phyloP scores from a whole-genome alignment of 2,797 vertebrate species.

The Sebastes taczanowskii region DNA sequence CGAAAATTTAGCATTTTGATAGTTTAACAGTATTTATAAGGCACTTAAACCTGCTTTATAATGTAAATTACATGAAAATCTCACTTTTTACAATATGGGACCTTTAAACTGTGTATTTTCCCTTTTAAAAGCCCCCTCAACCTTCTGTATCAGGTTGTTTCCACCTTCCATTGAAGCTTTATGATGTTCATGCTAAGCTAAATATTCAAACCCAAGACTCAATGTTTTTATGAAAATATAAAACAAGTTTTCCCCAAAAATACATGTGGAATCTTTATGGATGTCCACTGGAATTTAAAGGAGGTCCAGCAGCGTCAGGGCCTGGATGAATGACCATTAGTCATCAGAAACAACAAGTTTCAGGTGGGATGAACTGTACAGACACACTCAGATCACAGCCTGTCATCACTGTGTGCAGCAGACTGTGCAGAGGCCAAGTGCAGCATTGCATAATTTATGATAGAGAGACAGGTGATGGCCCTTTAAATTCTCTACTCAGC shows the following conservation, averaged over 20 bases:
- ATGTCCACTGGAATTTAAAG: neutral
- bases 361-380: neutral
- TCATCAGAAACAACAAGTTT: neutral
- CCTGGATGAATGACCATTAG: neutral
- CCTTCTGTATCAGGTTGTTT: neutral
- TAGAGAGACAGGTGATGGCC: neutral
- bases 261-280: neutral
- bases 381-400: neutral
- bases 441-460: neutral
- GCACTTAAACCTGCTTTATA: too few species aligned
- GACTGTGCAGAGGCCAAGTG: neutral
- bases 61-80: fast-evolving
- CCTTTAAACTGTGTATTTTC: too few species aligned
- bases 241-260: neutral
- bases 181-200: neutral
- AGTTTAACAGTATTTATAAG: too few species aligned
- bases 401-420: neutral
- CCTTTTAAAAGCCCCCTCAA: neutral
- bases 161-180: neutral
- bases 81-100: too few species aligned
- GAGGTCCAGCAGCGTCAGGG: neutral
- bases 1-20: too few species aligned
- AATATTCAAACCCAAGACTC: neutral
- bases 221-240: neutral
- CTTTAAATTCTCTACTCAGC: neutral